These are phyloP conservation scores for Alcedo atthis DNA, from an alignment of 2,797 vertebrate species.

Conservation along the genomic window DNA sequence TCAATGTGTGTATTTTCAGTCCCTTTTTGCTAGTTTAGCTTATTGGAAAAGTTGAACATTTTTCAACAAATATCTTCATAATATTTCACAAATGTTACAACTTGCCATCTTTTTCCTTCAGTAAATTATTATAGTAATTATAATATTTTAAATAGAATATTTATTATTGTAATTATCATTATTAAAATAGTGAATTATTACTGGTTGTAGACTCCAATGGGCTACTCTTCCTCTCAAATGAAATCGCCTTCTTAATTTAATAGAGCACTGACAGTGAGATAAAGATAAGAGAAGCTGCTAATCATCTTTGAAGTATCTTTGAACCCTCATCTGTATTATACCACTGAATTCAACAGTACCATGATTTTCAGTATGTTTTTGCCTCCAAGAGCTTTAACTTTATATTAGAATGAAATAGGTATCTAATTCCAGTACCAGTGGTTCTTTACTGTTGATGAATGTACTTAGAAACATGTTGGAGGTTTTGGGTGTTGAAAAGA, in stretches of 20 bases:
- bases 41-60: constrained; percentile 55
- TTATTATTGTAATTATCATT: too few species aligned
- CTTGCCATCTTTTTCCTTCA: neutral
- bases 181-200: neutral
- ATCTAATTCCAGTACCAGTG: neutral
- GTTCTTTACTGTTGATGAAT: neutral
- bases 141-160: too few species aligned
- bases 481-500: neutral
- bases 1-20: constrained; percentile 49
- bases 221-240: neutral
- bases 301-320: neutral
- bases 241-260: neutral
- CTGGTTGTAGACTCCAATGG: neutral
- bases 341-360: neutral
- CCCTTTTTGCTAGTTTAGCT: constrained; percentile 45
- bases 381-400: neutral
- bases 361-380: neutral
- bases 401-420: neutral
- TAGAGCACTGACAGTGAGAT: neutral
- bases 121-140: neutral
- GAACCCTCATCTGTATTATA: neutral
- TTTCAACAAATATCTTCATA: constrained; percentile 19
- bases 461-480: neutral
- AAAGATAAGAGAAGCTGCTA: neutral
- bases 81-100: constrained; percentile 11